A percentile compares a stretch with the other conserved stretches of the same genome.
phyloP scores from a whole-genome alignment of 1,140 invertebrate species.

The Contarinia nasturtii region DNA sequence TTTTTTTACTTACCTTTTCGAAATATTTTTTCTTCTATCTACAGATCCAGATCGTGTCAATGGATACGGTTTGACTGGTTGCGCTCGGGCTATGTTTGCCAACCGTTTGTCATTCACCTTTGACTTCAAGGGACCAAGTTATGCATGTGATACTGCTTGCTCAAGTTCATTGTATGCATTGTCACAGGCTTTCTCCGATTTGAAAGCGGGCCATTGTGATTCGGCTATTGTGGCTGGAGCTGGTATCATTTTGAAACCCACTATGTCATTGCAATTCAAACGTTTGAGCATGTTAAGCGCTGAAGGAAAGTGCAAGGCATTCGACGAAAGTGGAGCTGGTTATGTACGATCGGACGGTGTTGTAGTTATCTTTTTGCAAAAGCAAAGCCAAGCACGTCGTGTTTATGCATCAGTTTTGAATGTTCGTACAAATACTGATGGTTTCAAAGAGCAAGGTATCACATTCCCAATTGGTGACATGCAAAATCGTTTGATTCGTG shows the following conservation, averaged over 20 bases:
- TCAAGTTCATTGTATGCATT: conserved; percentile 81
- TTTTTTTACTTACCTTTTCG: too few relatives aligned
- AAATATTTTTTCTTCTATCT: too few relatives aligned
- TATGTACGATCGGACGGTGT: conserved; percentile 84
- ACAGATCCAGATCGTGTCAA: conserved; percentile 60
- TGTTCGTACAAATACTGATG: conserved; percentile 78
- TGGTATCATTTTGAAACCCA: conserved; percentile 70
- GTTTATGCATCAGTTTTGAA: conserved; percentile 75
- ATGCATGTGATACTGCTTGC: conserved; percentile 86
- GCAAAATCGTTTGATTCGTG: conserved; percentile 69
- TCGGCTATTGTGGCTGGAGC: conserved; percentile 79
- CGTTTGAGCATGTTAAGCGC: conserved; percentile 74
- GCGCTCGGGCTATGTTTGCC: conserved; percentile 84
- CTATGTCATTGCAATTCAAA: conserved; percentile 80
- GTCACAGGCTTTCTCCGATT: conserved; percentile 66
- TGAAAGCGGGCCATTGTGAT: conserved; percentile 73
- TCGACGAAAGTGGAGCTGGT: conserved; percentile 76
- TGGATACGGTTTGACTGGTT: conserved; percentile 85
- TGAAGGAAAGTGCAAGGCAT: conserved; percentile 81
- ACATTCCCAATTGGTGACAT: conserved; percentile 76
- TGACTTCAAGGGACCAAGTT: conserved; percentile 81
- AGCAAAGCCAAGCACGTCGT: conserved; percentile 47
- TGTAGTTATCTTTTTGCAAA: conserved; percentile 65
- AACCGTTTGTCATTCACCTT: conserved; percentile 92
- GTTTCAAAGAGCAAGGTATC: conserved; percentile 71